Evolutionary conservation across 2,888 invertebrate species (phyloP).

Genomic region (Callyntrura guangdongensis): DNA sequence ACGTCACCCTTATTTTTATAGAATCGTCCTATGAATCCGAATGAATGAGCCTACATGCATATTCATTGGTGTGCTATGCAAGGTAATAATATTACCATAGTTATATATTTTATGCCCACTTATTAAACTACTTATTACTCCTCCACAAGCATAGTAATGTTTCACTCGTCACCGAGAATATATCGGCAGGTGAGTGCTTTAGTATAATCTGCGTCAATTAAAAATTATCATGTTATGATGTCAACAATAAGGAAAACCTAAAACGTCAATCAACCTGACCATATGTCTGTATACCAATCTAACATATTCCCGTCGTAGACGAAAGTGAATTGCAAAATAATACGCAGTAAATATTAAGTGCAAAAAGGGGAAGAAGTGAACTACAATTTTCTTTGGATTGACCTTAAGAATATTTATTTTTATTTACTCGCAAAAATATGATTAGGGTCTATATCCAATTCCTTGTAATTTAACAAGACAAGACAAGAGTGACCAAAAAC

Average conservation of each 20-base stretch:
- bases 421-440: slow-evolving; percentile 34
- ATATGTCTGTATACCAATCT: background rate
- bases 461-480: slow-evolving; percentile 36
- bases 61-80: background rate
- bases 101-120: too few species aligned
- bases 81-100: background rate
- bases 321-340: background rate
- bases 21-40: background rate
- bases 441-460: slow-evolving; percentile 36
- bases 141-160: background rate
- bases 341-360: background rate
- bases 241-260: slow-evolving; percentile 23
- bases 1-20: background rate
- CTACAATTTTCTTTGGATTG: slow-evolving; percentile 6
- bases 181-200: background rate
- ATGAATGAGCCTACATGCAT: slow-evolving; percentile 25
- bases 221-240: slow-evolving; percentile 18
- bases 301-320: background rate
- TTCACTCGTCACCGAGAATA: background rate
- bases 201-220: slow-evolving; percentile 15
- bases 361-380: background rate
- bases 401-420: slow-evolving; percentile 42
- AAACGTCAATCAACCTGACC: background rate
- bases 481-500: slow-evolving; percentile 49
- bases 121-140: background rate